Evolutionary conservation across 2,113 vertebrate species (phyloP).

Genomic region (Cyphomyrus discorhynchus): DNA sequence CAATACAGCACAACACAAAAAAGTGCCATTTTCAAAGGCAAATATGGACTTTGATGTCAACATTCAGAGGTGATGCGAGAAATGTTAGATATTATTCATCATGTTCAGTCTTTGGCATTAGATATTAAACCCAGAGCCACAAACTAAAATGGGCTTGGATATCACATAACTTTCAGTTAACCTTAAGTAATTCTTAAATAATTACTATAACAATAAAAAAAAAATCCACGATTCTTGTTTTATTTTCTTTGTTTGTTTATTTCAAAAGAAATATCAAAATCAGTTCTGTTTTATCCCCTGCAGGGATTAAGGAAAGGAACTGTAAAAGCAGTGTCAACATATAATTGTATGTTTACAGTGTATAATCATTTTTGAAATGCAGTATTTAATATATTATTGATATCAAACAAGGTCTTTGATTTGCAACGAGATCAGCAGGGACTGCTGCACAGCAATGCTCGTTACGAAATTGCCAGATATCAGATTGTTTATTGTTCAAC

Average conservation of each 20-base stretch:
- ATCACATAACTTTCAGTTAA: background rate
- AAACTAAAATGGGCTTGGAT: background rate
- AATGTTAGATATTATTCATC: conserved; percentile 15
- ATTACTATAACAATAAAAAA: background rate
- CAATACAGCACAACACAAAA: conserved; percentile 7
- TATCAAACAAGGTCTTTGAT: background rate
- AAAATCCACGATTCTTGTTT: background rate
- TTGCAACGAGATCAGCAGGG: background rate
- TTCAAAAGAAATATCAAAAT: background rate
- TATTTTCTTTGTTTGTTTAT: background rate
- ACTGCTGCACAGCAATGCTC: background rate
- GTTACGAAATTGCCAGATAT: background rate
- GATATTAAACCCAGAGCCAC: background rate
- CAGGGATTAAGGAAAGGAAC: background rate
- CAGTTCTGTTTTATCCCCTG: background rate
- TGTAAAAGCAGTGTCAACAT: background rate
- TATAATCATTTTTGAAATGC: background rate
- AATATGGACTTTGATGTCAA: conserved; percentile 14
- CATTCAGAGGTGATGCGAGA: background rate
- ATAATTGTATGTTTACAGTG: conserved; percentile 3
- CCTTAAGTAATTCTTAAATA: background rate
- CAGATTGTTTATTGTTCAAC: background rate
- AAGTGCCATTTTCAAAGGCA: conserved; percentile 8
- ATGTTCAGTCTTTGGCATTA: background rate
- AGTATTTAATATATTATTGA: conserved; percentile 8